phyloP scores from a whole-genome alignment of 2,113 vertebrate genomes.

The Xenotilapia leptura region DNA sequence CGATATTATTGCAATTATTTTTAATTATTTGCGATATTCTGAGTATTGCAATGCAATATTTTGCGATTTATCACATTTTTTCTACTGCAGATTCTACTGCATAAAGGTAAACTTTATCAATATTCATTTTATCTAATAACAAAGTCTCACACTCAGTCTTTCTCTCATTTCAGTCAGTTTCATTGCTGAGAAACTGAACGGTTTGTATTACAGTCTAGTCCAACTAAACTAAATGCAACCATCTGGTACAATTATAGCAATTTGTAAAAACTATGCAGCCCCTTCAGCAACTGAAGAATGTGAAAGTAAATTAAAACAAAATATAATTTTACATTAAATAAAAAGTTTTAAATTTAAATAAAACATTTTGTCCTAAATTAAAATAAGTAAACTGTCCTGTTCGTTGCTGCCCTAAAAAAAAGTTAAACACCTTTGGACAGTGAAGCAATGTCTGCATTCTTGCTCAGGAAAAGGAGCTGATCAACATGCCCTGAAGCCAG shows the following conservation, averaged over 20 bases:
- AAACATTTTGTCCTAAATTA: too few relatives aligned
- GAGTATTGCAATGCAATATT: background rate
- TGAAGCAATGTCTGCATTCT: too few relatives aligned
- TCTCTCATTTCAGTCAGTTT: background rate
- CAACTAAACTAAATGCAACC: fast-evolving
- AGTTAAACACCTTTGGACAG: too few relatives aligned
- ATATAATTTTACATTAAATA: too few relatives aligned
- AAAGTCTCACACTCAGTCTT: fast-evolving
- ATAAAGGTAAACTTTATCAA: background rate
- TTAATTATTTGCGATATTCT: background rate
- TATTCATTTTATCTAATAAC: background rate
- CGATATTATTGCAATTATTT: background rate
- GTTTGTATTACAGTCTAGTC: background rate
- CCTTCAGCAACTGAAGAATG: background rate
- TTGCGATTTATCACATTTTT: background rate
- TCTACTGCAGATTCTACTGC: background rate
- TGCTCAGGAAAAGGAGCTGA: too few relatives aligned
- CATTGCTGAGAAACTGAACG: background rate
- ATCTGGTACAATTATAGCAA: background rate
- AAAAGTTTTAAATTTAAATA: too few relatives aligned
- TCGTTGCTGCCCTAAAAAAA: too few relatives aligned
- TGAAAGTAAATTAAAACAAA: background rate
- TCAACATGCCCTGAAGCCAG: too few relatives aligned
- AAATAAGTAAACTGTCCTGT: too few relatives aligned
- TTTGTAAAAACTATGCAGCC: background rate